Evolutionary conservation across 2,113 vertebrate genomes (phyloP).

Genomic region (Rhinolophus ferrumequinum): DNA sequence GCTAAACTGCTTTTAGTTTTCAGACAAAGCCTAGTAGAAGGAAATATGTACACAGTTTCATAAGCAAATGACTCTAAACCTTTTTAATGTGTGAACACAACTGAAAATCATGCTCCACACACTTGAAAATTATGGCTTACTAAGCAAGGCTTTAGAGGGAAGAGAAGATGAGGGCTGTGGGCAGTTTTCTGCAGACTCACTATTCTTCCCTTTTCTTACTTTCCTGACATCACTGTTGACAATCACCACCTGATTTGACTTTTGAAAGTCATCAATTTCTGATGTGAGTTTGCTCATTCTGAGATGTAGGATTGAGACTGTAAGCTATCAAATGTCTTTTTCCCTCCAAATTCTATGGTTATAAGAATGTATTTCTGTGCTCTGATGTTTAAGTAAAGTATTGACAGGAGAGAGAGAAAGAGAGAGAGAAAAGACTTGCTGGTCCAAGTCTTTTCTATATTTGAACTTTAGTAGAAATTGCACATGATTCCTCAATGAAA

Average conservation of each 20-base stretch:
- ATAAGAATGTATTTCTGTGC: background rate
- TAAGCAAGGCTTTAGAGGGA: background rate
- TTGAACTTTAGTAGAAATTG: conserved; percentile 54
- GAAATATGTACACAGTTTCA: background rate
- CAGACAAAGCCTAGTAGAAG: background rate
- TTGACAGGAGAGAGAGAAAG: background rate
- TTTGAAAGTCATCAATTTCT: background rate
- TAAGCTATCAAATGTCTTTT: conserved; percentile 3
- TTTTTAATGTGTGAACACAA: background rate
- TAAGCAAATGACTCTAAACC: background rate
- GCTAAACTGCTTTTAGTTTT: background rate
- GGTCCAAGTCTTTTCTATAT: conserved; percentile 47
- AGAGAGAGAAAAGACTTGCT: background rate
- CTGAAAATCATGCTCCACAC: background rate
- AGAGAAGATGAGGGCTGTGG: background rate
- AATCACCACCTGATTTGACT: background rate
- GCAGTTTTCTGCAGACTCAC: background rate
- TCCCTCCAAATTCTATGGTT: background rate
- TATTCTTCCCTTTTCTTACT: background rate
- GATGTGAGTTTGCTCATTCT: background rate
- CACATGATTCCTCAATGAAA: conserved; percentile 31
- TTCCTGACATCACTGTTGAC: background rate
- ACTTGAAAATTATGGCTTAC: background rate
- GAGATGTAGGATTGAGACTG: background rate
- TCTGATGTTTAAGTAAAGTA: background rate